Evolutionary conservation across 2,113 vertebrate genomes (phyloP), one percentile per base, ranked within the genome.

Genomic region (Eublepharis macularius): DNA sequence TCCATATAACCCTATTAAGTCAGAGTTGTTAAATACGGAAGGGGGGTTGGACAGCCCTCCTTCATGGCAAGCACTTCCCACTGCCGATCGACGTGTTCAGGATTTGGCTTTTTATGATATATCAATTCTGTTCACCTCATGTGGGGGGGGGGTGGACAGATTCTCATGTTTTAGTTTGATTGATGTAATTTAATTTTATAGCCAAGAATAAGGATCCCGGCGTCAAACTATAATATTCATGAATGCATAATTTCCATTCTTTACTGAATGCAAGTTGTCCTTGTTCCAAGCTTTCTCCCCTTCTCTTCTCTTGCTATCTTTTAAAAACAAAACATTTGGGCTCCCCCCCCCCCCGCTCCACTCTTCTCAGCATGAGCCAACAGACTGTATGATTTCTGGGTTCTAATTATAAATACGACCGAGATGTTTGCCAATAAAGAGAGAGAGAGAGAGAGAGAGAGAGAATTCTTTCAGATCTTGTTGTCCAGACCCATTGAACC

Each of bases 361-460:
- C 16, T 57, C 26, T 65, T 85, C 69, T 76, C n/a, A 24, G 1
- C 69, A 51, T 84, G 86, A 78, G 85, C 90, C 84, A 80, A 47
- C 85, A 81, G 63, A 34, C 51, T 72, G n/a, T 69, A 81, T 79
- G 81, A 92, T 87, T 73, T 92, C 76, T 80, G 88, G 86, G 86
- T 87, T 77, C 76, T 90, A 90, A 90, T 79, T 79, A 32, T 93
- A 91, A 92, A 86, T 83, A 80, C 86, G 87, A 87, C 89, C 90
- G 85, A 78, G 78, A 91, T 43, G 82, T 87, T 87, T 87, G 81
- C 70, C 84, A 49, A 57, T 80, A 88, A 60, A 86, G 43, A 68
- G 32, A 10, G 60, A 75, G 73, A 34, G 16, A 6, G 24, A 32
- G 41, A 32, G 60, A 39, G 51, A 49, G 76, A 41, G 81, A 88